A percentile compares a stretch with the other conserved stretches of the same genome.
These are phyloP conservation scores for Centroberyx gerrardi DNA, from an alignment of 2,797 vertebrate genomes.

Conservation along the genomic window DNA sequence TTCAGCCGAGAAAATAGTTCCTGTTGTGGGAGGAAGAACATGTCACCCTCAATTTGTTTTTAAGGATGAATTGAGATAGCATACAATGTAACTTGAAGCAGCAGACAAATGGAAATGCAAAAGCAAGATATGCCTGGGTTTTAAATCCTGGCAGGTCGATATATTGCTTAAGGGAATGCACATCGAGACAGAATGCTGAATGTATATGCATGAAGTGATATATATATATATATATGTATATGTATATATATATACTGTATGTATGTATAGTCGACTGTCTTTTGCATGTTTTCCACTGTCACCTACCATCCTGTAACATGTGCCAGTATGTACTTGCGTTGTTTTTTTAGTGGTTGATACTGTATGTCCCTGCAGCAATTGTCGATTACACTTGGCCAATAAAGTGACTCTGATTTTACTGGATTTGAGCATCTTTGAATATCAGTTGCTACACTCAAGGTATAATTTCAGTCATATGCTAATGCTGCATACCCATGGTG, in stretches of 20 bases:
- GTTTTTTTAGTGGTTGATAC: too few relatives aligned
- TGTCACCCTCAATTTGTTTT: neutral
- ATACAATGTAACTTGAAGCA: neutral
- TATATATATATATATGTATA: too few relatives aligned
- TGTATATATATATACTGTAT: too few relatives aligned
- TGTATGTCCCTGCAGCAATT: too few relatives aligned
- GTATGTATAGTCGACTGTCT: too few relatives aligned
- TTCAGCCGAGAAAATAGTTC: conserved; percentile 10
- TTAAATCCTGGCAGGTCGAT: neutral
- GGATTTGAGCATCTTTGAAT: neutral
- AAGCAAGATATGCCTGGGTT: neutral
- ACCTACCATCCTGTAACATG: too few relatives aligned
- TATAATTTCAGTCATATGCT: conserved; percentile 7
- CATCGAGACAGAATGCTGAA: neutral
- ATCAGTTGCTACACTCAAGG: neutral
- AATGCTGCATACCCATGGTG: conserved; percentile 10
- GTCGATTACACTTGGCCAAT: neutral
- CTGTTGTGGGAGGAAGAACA: conserved; percentile 5
- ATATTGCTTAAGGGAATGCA: neutral
- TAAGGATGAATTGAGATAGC: neutral
- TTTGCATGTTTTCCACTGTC: too few relatives aligned
- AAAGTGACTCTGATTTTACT: neutral
- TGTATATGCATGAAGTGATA: too few relatives aligned
- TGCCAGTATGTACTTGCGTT: too few relatives aligned
- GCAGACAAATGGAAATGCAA: neutral